Conservation (phyloP, 2,888 invertebrate species). For the Cephus pulcher region DNA sequence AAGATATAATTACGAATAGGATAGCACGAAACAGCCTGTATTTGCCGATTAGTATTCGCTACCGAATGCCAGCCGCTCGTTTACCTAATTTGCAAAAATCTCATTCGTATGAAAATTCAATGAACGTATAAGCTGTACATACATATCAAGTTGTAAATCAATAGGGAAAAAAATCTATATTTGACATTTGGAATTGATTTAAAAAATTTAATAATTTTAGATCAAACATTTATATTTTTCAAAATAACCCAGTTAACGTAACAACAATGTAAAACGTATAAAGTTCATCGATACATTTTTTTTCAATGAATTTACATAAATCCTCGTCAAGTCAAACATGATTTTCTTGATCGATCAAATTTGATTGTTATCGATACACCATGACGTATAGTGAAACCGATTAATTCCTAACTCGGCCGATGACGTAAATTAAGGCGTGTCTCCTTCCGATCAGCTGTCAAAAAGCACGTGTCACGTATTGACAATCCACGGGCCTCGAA, state of each 20-base stretch:
- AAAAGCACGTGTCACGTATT: not conserved
- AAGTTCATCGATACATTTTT: not conserved
- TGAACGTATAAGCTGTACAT: too few relatives aligned
- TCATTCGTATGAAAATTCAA: too few relatives aligned
- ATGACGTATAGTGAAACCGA: not conserved
- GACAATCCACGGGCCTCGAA: not conserved
- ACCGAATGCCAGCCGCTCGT: too few relatives aligned
- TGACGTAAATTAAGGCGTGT: not conserved
- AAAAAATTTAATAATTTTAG: not conserved
- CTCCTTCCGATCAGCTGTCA: not conserved
- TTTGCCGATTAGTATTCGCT: too few relatives aligned
- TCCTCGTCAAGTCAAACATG: too few relatives aligned
- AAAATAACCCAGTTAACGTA: not conserved
- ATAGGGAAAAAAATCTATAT: not conserved
- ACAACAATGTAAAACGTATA: not conserved
- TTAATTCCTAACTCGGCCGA: not conserved
- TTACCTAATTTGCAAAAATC: too few relatives aligned
- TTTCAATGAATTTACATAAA: too few relatives aligned
- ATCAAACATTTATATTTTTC: not conserved
- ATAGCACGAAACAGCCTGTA: too few relatives aligned
- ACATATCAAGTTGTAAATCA: not conserved
- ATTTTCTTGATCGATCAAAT: not conserved
- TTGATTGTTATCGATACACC: not conserved
- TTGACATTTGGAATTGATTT: not conserved
- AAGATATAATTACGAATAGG: too few relatives aligned